Percentiles rank a stretch among this genome's conserved stretches.
phyloP scores from a whole-genome alignment of 2,797 vertebrate species.

The Myotis daubentonii region DNA sequence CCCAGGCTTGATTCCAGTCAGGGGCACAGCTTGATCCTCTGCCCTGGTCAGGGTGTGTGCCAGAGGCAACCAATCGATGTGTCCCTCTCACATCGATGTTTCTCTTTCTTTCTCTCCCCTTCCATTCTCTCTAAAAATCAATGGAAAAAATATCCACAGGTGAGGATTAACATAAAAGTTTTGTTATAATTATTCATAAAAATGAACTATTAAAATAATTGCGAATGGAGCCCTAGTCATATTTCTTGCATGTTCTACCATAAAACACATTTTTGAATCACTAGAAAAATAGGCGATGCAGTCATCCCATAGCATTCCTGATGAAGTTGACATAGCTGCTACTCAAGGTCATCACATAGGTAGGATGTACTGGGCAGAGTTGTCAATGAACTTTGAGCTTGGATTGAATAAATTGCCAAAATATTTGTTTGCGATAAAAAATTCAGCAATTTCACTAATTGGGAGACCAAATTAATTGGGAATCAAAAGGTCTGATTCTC shows the following conservation, averaged over 20 bases:
- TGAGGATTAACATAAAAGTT: no score
- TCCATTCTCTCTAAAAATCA: no score
- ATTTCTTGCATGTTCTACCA: neutral
- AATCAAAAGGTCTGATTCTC: neutral
- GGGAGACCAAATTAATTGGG: neutral
- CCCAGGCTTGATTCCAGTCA: no score
- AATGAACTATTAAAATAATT: neutral
- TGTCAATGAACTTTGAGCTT: neutral
- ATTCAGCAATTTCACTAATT: neutral
- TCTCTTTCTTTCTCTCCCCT: no score
- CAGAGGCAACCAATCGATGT: no score
- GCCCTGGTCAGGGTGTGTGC: no score
- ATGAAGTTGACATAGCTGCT: neutral
- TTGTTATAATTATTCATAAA: no score
- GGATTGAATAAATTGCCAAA: neutral
- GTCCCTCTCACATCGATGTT: no score
- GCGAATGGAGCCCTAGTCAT: neutral
- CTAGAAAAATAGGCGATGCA: neutral
- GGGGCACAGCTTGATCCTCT: no score
- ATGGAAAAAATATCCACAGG: no score
- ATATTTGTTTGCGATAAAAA: neutral
- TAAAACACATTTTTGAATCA: constrained; percentile 26
- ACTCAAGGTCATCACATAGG: neutral
- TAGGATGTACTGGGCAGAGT: neutral
- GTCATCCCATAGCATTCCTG: neutral